phyloP scores from a whole-genome alignment of 2,113 vertebrate species.

The Odocoileus virginianus region DNA sequence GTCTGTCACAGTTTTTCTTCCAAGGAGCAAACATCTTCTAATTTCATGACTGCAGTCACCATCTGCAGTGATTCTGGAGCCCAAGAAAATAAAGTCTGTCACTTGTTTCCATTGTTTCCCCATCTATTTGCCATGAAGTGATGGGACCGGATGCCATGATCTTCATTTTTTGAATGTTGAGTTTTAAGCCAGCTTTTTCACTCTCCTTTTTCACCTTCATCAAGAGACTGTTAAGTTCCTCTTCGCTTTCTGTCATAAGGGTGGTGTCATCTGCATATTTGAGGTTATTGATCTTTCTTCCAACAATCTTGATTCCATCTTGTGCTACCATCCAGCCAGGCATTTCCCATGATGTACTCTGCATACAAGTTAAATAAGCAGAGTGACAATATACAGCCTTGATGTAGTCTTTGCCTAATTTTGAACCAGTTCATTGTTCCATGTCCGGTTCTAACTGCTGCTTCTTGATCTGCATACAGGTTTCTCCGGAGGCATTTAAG shows the following conservation, averaged over 20 bases:
- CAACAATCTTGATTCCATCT: not conserved
- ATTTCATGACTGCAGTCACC: not conserved
- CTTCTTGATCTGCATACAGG: not conserved
- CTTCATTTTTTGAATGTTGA: not conserved
- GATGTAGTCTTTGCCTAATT: not conserved
- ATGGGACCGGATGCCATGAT: not conserved
- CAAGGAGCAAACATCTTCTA: not conserved
- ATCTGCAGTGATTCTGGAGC: not conserved
- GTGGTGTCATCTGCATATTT: not conserved
- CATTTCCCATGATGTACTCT: not conserved
- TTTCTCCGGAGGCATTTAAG: not conserved
- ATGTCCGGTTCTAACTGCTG: not conserved
- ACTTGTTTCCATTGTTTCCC: not conserved
- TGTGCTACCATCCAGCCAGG: not conserved
- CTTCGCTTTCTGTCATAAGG: not conserved
- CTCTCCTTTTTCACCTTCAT: not conserved
- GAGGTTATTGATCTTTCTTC: not conserved
- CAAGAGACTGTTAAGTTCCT: not conserved
- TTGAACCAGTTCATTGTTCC: not conserved
- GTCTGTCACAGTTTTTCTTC: not conserved
- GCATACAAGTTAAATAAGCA: not conserved
- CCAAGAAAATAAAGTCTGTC: not conserved
- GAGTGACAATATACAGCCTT: not conserved
- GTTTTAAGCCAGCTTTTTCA: not conserved
- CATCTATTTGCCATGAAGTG: not conserved